Conservation (phyloP, 2,888 invertebrate species). For the Tortricodes alternella region DNA sequence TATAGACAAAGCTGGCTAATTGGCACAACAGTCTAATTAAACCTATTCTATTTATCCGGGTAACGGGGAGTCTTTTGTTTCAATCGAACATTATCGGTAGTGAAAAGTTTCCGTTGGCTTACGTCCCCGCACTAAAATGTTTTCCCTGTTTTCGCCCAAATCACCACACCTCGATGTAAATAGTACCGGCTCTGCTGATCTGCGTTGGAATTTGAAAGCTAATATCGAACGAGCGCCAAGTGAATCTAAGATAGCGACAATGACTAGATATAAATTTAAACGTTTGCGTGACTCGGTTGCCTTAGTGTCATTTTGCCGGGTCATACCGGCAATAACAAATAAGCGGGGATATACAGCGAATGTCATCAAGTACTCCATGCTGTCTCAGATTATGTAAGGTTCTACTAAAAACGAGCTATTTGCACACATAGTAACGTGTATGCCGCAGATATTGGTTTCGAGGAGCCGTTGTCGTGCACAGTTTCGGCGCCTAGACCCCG, state of each 20-base stretch:
- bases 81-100: slow-evolving; percentile 25
- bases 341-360: slow-evolving; percentile 27
- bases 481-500: slow-evolving; percentile 19
- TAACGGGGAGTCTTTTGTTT: slow-evolving; percentile 9
- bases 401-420: slow-evolving; percentile 2
- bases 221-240: slow-evolving; percentile 43
- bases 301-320: slow-evolving; percentile 28
- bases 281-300: slow-evolving; percentile 49
- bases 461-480: slow-evolving; percentile 10
- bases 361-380: slow-evolving; percentile 9
- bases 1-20: slow-evolving; percentile 7
- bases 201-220: slow-evolving; percentile 45
- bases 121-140: slow-evolving; percentile 46
- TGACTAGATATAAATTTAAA: slow-evolving; percentile 42
- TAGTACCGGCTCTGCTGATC: slow-evolving; percentile 38
- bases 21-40: slow-evolving; percentile 14
- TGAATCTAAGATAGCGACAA: slow-evolving; percentile 47
- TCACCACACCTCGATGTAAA: slow-evolving; percentile 36
- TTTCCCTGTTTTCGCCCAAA: slow-evolving; percentile 51
- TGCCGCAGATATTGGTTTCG: slow-evolving; percentile 23
- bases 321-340: slow-evolving; percentile 31
- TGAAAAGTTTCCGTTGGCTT: slow-evolving; percentile 45
- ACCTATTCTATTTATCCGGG: neutral
- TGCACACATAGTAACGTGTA: neutral
- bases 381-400: slow-evolving; percentile 5